Evolutionary conservation across 2,888 invertebrate species (phyloP).

Genomic region (Tetragnatha montana): DNA sequence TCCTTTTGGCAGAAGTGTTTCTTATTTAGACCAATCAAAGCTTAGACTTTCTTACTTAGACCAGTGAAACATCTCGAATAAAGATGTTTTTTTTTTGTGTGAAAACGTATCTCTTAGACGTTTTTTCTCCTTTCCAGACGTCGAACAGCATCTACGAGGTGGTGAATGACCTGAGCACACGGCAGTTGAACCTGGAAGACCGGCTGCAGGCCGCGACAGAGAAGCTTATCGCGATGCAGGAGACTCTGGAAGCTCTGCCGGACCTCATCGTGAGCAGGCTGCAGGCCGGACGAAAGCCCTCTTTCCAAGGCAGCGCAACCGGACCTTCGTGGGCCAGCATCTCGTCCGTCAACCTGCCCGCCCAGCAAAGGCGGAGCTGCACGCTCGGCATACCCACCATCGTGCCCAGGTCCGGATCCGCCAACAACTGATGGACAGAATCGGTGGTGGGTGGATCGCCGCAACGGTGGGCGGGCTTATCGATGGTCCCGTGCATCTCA

Average conservation of each 20-base stretch:
- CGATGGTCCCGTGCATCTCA: too few relatives aligned
- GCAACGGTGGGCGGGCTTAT: too few relatives aligned
- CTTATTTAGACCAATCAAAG: too few relatives aligned
- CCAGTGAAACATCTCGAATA: not conserved
- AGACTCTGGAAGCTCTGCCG: constrained; percentile 58
- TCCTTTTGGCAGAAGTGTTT: too few relatives aligned
- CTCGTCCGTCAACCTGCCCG: constrained; percentile 67
- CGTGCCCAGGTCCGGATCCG: constrained; percentile 65
- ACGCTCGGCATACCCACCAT: constrained; percentile 63
- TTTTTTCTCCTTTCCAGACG: constrained; percentile 83
- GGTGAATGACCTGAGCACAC: constrained; percentile 96
- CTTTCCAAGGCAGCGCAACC: constrained; percentile 51
- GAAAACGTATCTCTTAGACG: not conserved
- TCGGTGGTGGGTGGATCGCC: too few relatives aligned
- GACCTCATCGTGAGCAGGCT: constrained; percentile 55
- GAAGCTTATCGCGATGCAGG: constrained; percentile 80
- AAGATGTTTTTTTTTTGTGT: not conserved
- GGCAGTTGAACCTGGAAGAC: constrained; percentile 95
- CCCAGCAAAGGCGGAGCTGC: constrained; percentile 51
- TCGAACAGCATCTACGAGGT: constrained; percentile 98
- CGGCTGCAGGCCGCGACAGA: constrained; percentile 94
- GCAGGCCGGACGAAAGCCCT: constrained; percentile 44
- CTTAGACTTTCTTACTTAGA: not conserved
- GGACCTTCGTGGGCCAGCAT: constrained; percentile 68
- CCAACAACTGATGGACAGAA: constrained; percentile 47